Evolutionary conservation across 2,888 invertebrate genomes (phyloP), one percentile per base, ranked within the genome.

Genomic region (Caradrina clavipalpis): DNA sequence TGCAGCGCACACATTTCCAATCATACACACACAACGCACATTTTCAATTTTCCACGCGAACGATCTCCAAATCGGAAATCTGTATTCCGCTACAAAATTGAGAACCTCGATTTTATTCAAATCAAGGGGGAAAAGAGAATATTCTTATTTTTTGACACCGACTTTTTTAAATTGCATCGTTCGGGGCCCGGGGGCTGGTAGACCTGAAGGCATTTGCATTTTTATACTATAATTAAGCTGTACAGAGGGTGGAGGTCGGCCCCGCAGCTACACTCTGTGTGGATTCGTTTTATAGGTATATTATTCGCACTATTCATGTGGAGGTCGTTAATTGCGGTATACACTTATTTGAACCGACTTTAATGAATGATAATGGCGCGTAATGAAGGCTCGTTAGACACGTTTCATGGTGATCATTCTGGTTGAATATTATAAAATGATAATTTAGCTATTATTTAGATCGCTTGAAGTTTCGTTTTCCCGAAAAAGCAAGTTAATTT

Each of bases 161-260:
- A 76, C 66, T 74, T 76, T 82, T 82, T 82, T 80, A 84, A 83
- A 86, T 85, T 83, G 84, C 82, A 84, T 65, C 69, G 55, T 69
- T 11, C 15, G 49, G 42, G 21, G 45, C 58, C 50, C 17, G 69
- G 76, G 76, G 73, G 65, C 19, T 7, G n/a, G 69, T 69, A 67
- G 73, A 64, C 71, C 61, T 69, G 80, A 61, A 79, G 83, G 68
- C 69, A 89, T 89, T 90, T 88, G 88, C 89, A 90, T 89, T 88
- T 89, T 89, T 86, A 88, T 88, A 83, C 82, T 75, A 81, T 87
- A 89, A 89, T 89, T 87, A 88, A 86, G 81, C 59, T 51, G 69
- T 69, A 66, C 70, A 69, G 76, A 69, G 81, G 81, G 78, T 50
- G 61, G 65, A 55, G 42, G 63, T n/a, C 55, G 60, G n/a, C 19